phyloP scores from a whole-genome alignment of 1,140 invertebrate species.

The Neodiprion fabricii region DNA sequence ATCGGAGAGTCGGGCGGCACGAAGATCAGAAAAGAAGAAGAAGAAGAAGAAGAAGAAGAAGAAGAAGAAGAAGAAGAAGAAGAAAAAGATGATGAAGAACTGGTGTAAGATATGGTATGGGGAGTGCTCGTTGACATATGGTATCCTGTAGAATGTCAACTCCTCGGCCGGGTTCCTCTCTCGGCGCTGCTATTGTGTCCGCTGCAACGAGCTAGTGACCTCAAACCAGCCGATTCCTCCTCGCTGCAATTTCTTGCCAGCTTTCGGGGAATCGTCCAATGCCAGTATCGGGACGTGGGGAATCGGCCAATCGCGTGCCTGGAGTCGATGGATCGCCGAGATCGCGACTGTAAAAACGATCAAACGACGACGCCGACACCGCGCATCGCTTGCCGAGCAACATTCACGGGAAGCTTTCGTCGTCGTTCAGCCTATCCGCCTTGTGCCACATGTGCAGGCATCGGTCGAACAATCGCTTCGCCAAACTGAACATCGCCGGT shows the following conservation, averaged over 20 bases:
- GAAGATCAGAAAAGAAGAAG: too few species aligned
- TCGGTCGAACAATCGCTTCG: neutral
- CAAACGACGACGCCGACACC: neutral
- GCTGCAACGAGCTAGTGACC: neutral
- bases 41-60: too few species aligned
- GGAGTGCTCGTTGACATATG: conserved; percentile 1
- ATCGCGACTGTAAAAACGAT: neutral
- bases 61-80: too few species aligned
- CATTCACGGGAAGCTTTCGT: neutral
- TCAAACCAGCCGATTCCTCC: neutral
- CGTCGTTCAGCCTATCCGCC: neutral
- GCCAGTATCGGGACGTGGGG: neutral
- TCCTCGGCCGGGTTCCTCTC: neutral
- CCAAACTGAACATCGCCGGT: neutral
- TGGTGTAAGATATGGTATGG: neutral
- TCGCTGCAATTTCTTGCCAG: neutral
- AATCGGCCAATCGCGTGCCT: neutral
- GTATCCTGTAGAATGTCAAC: conserved; percentile 7
- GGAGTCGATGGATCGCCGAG: neutral
- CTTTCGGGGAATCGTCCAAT: neutral
- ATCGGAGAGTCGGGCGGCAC: neutral
- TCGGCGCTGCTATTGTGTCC: neutral
- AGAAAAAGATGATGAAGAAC: neutral
- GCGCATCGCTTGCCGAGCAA: neutral
- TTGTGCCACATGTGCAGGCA: neutral